Base-by-base conservation (phyloP, 2,888 invertebrate genomes). In the Idaea biselata region DNA sequence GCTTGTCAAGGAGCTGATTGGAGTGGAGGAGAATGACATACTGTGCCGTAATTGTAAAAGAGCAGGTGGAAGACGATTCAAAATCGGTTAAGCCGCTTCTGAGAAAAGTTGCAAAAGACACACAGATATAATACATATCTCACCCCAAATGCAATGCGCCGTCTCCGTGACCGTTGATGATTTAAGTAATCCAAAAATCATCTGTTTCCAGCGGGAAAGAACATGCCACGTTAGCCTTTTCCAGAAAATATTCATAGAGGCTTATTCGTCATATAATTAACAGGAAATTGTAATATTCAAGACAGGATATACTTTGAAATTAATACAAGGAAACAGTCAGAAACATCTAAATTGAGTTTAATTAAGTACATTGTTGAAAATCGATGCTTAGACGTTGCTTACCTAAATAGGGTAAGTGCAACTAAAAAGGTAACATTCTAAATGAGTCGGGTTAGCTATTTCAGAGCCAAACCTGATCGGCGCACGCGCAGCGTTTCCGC, bases 401-500 rank as follows among this genome's bases (percentile, higher is more conserved):
- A 44, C 44, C 44, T 44, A 8, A 44, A 44, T 44, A 44, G 14
- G 44, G 44, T 44, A 44, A 44, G 44, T 44, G 44, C 44, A 44
- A 8, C 44, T 3, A 44, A 44, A 14, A 44, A 44, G 44, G 44
- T 11, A 44, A 11, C 44, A 44, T 14, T 44, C 44, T 14, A 14
- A 44, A 44, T 11, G 44, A 44, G 8, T 44, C 44, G 11, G 44
- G 60, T 54, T 67, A 63, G 76, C 80, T 84, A 83, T 82, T 80
- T 81, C 76, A 72, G 76, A 74, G 69, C 76, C 75, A 72, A 79
- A 80, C 76, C 78, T 78, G 73, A 76, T 64, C 66, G 61, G 73
- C 76, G 80, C 84, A 80, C 77, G 82, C 77, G 78, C 81, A 69
- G 64, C 63, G 72, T 79, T 83, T 81, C 82, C 79, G 77, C 75